These are phyloP conservation scores for Catalaphyllia jardinei DNA, from an alignment of 64 coral and sea anemone species.

Conservation along the genomic window DNA sequence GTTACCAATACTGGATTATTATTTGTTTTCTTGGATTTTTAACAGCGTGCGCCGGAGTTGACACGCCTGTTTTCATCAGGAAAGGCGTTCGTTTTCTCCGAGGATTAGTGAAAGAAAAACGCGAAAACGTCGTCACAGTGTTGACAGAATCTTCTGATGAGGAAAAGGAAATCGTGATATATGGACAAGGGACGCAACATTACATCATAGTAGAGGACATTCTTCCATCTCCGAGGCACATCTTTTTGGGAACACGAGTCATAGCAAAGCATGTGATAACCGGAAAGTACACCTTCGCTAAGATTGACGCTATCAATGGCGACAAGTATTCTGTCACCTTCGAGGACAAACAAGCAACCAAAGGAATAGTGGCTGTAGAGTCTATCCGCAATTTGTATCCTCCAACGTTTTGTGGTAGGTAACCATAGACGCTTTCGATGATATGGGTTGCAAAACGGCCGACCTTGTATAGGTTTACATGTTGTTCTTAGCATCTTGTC, in stretches of 20 bases:
- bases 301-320: background rate
- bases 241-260: conserved; percentile 35
- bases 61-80: conserved; percentile 54
- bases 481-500: no score
- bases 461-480: background rate
- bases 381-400: conserved; percentile 29
- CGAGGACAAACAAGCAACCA: background rate
- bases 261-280: background rate
- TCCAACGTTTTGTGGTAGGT: conserved; percentile 53
- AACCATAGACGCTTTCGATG: background rate
- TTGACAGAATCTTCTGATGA: background rate
- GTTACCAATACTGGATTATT: background rate
- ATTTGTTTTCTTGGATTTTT: background rate
- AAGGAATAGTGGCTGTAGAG: background rate
- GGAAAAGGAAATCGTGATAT: conserved; percentile 22
- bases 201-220: conserved; percentile 54
- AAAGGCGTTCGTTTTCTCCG: conserved; percentile 24
- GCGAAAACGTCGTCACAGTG: conserved; percentile 30
- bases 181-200: conserved; percentile 57
- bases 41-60: conserved; percentile 48
- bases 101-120: conserved; percentile 29
- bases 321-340: conserved; percentile 26
- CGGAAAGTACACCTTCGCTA: conserved; percentile 35
- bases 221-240: conserved; percentile 7
- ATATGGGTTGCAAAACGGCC: no score